Base-by-base conservation (phyloP, 1,140 invertebrate species). In the Pseudomyrmex concolor region DNA sequence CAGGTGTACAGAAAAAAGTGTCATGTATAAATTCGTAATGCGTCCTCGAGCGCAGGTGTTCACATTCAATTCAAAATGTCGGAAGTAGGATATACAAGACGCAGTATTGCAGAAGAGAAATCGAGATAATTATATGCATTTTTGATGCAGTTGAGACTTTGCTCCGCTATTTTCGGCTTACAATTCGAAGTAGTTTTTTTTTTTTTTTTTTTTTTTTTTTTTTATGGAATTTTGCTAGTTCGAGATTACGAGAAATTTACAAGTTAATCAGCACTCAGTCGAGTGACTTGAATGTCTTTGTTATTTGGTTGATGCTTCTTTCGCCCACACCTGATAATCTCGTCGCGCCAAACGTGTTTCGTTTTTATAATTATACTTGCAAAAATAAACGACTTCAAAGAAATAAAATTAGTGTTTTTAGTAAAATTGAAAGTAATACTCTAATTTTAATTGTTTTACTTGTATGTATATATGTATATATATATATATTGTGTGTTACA, bases 211-310 rank as follows among this genome's bases (percentile, higher is more conserved):
- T n/a, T n/a, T n/a, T n/a, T n/a, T n/a, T n/a, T n/a, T n/a, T n/a
- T n/a, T n/a, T n/a, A n/a, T n/a, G 25, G 22, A 17, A 25, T 64
- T 7, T n/a, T 8, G 12, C 2, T 34, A 34, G 22, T 2, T n/a
- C 5, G 2, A 34, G 2, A 34, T 60, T 51, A 54, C 7, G 25
- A 76, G 1, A 2, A 66, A 62, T 25, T 62, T 62, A 25, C 51
- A 66, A 76, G 12, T 66, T 76, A 64, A 64, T 66, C n/a, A 19
- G 2, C 62, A 63, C 34, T 34, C 34, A 63, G 62, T 43, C 62
- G 15, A 34, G 25, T 5, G 7, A 54, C 22, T 76, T 50, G 59
- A 2, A 51, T 5, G n/a, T 51, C n/a, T 34, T 51, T 74, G 63
- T 51, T 64, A 25, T 25, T 25, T 0, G 2, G 10, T 34, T 34